phyloP scores from a whole-genome alignment of 2,113 vertebrate genomes.

The Eptatretus burgeri region DNA sequence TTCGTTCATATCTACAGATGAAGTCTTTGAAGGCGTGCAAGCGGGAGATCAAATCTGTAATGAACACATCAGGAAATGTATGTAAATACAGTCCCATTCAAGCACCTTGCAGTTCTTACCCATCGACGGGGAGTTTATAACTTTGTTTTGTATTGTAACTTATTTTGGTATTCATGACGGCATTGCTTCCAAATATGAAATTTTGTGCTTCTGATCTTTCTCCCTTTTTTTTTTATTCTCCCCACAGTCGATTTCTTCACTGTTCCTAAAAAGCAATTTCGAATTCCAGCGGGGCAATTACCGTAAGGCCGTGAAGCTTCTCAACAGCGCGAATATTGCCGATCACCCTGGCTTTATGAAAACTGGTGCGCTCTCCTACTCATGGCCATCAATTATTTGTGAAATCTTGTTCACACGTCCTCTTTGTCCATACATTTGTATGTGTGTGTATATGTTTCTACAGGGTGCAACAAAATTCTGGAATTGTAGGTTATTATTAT shows the following conservation, averaged over 20 bases:
- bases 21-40: slow-evolving; percentile 92
- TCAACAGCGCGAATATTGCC: slow-evolving; percentile 83
- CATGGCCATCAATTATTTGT: no score
- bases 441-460: no score
- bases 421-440: no score
- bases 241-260: slow-evolving; percentile 59
- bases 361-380: slow-evolving; percentile 28
- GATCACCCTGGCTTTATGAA: slow-evolving; percentile 85
- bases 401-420: no score
- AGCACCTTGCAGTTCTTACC: no score
- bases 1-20: slow-evolving; percentile 89
- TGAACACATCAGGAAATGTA: slow-evolving; percentile 94
- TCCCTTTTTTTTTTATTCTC: slow-evolving; percentile 10
- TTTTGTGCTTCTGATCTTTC: neutral
- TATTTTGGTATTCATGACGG: neutral
- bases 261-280: slow-evolving; percentile 97
- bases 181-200: neutral
- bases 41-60: slow-evolving; percentile 91
- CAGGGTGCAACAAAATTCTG: no score
- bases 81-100: slow-evolving; percentile 16
- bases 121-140: no score
- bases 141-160: neutral
- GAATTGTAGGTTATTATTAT: no score
- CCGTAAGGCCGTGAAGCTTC: slow-evolving; percentile 74
- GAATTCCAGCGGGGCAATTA: slow-evolving; percentile 95